phyloP scores from a whole-genome alignment of 2,113 vertebrate species.

The Antidorcas marsupialis region DNA sequence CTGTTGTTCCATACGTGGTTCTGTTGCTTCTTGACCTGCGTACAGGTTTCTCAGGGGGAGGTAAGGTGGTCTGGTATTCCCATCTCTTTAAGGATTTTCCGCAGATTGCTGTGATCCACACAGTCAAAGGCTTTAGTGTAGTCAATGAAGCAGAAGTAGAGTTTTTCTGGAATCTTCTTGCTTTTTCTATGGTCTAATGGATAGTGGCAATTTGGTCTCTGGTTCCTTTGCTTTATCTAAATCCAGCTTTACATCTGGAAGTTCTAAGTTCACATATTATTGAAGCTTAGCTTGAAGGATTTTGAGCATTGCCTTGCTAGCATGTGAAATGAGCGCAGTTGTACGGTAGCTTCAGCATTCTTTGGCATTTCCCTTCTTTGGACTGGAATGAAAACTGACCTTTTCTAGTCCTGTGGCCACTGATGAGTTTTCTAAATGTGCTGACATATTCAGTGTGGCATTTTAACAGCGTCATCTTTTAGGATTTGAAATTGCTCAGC shows the following conservation, averaged over 20 bases:
- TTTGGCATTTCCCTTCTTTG: not conserved
- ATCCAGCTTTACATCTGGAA: not conserved
- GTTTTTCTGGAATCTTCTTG: not conserved
- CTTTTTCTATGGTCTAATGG: not conserved
- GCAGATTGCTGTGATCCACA: not conserved
- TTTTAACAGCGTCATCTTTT: not conserved
- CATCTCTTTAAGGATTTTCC: not conserved
- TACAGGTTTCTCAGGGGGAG: not conserved
- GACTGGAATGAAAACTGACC: not conserved
- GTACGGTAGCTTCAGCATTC: not conserved
- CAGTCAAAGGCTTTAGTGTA: not conserved
- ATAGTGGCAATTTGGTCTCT: not conserved
- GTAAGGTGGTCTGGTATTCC: not conserved
- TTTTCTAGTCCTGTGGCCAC: not conserved
- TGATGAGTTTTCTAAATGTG: not conserved
- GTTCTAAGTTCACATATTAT: not conserved
- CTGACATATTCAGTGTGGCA: not conserved
- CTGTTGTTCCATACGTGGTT: not conserved
- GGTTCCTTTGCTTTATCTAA: not conserved
- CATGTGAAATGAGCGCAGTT: not conserved
- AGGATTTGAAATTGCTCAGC: not conserved
- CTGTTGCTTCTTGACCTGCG: not conserved
- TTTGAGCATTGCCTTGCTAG: not conserved
- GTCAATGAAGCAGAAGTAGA: not conserved
- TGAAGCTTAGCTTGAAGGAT: not conserved